These are phyloP conservation scores for Hydrolagus affinis DNA, from an alignment of 2,113 vertebrate genomes.

Conservation along the genomic window DNA sequence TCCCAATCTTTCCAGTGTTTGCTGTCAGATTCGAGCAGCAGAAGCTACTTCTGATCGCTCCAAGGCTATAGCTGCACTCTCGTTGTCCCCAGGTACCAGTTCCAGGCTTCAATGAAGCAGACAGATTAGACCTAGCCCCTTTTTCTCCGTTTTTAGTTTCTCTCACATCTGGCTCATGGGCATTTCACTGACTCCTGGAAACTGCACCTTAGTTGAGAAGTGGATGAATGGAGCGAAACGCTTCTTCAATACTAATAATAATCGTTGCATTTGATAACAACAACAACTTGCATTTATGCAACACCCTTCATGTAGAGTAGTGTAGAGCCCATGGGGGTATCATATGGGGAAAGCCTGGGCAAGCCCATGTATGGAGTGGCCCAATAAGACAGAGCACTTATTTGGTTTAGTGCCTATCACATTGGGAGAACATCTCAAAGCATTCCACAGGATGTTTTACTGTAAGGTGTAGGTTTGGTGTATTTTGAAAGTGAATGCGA, in stretches of 20 bases:
- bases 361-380: no score
- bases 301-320: no score
- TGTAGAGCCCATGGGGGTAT: no score
- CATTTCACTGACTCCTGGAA: constrained; percentile 3
- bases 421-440: no score
- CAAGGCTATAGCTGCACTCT: constrained; percentile 17
- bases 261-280: no score
- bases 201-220: not conserved
- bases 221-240: not conserved
- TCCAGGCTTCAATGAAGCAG: not conserved
- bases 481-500: no score
- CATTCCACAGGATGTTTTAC: no score
- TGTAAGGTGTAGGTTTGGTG: no score
- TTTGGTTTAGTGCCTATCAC: no score
- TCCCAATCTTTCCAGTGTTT: not conserved
- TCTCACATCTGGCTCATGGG: not conserved
- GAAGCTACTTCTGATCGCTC: constrained; percentile 3
- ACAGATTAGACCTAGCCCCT: not conserved
- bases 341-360: no score
- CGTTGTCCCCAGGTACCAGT: not conserved
- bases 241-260: not conserved
- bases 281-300: no score
- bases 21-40: constrained; percentile 7
- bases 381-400: no score
- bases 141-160: constrained; percentile 10